Base-by-base conservation (phyloP, 2,888 invertebrate genomes). In the Sisyra terminalis region DNA sequence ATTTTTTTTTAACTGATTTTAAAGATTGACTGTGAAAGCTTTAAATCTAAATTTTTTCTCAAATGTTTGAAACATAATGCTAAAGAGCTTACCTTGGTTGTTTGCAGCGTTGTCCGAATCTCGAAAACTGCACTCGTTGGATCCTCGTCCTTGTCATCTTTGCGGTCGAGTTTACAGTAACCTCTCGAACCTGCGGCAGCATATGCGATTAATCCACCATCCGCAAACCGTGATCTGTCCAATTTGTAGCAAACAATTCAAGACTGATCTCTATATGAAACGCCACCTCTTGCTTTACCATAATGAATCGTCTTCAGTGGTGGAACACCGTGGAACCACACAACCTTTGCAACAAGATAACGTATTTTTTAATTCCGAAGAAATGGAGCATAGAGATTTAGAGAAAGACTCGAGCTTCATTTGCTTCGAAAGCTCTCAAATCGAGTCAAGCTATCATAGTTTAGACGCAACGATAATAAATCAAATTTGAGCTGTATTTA, bases 81-180 rank as follows among this genome's bases (percentile, higher is more conserved):
- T 14, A 14, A 14, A 34, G 34, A 8, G 15, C 6, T 14, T 18
- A 18, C n/a, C 13, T 42, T 43, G 37, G 42, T 53, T 53, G 54
- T 52, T 57, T 56, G 52, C 63, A 63, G 60, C 57, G 52, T 50
- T 49, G 48, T 58, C 52, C 50, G 60, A 63, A 57, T 58, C 52
- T 50, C 57, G 61, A 51, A 63, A 60, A 52, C 59, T 63, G 51
- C 64, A 64, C 52, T 64, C 64, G 50, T 59, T 66, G 62, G 65
- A 65, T 53, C 65, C 65, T 50, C 66, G 72, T 57, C 71, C 72
- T 49, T 74, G 74, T 63, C 70, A 69, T 53, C 70, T 71, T 58
- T 75, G 74, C 64, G 71, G 71, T 55, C 69, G 72, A 57, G 69
- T 72, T 55, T 74, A 74, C 66, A 73, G 72, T 63, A 74, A 73